Conservation (phyloP, 1,140 invertebrate genomes). For the Drosophila oshimai region DNA sequence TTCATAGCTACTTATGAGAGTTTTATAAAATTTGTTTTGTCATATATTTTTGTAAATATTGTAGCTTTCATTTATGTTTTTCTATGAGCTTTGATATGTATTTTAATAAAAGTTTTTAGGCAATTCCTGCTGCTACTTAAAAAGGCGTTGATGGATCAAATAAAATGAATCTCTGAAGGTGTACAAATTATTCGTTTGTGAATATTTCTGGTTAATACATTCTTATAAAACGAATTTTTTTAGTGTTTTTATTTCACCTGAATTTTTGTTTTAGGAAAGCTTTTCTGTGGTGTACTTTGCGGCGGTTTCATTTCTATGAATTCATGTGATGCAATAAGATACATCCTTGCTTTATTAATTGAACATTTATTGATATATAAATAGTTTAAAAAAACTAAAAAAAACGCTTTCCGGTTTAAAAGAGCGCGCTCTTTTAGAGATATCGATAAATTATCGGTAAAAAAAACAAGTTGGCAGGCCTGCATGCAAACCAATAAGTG, state of each 20-base stretch:
- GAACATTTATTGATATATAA: slow-evolving; percentile 40
- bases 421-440: too few species aligned
- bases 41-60: slow-evolving; percentile 42
- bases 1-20: slow-evolving; percentile 41
- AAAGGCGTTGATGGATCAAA: slow-evolving; percentile 18
- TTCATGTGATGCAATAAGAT: neutral
- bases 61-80: slow-evolving; percentile 35
- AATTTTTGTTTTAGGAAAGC: slow-evolving; percentile 27
- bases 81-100: slow-evolving; percentile 72
- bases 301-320: slow-evolving; percentile 22
- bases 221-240: neutral
- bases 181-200: neutral
- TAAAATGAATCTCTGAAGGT: neutral
- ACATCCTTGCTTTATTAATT: neutral
- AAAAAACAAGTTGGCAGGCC: too few species aligned
- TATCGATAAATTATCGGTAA: too few species aligned
- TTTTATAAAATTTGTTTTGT: slow-evolving; percentile 37
- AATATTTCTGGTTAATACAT: neutral
- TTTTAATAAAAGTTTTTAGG: slow-evolving; percentile 67
- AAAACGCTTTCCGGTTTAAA: too few species aligned
- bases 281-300: slow-evolving; percentile 14
- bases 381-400: too few species aligned
- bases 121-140: slow-evolving; percentile 68
- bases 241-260: slow-evolving; percentile 22
- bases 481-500: too few species aligned